These are phyloP conservation scores for Pterobdella sp. DNA, from an alignment of 2,888 invertebrate genomes.

Conservation along the genomic window DNA sequence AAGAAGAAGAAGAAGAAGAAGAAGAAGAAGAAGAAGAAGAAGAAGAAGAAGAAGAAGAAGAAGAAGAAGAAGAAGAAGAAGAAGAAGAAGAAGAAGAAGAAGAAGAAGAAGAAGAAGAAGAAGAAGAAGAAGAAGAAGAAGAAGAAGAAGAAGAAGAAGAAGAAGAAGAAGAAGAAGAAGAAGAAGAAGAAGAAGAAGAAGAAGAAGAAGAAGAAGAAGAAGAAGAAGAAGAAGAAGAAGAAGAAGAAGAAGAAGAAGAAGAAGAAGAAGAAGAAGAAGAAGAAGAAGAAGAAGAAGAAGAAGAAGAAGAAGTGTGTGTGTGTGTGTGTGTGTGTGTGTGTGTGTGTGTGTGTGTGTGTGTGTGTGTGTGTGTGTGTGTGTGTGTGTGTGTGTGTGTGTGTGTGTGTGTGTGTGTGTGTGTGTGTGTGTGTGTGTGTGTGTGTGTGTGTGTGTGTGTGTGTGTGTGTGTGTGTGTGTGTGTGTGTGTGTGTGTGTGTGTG, in stretches of 20 bases:
- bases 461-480: background rate
- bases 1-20: no score
- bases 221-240: no score
- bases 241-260: background rate
- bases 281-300: background rate
- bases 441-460: background rate
- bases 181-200: no score
- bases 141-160: no score
- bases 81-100: no score
- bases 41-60: no score
- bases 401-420: constrained; percentile 6
- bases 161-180: no score
- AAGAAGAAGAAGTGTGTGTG: background rate
- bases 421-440: background rate
- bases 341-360: background rate
- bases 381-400: constrained; percentile 6
- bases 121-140: no score
- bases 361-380: background rate
- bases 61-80: no score
- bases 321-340: background rate
- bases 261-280: background rate
- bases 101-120: no score
- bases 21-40: no score
- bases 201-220: no score
- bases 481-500: background rate